phyloP scores from a whole-genome alignment of 2,888 invertebrate species.

The Agrotis puta region DNA sequence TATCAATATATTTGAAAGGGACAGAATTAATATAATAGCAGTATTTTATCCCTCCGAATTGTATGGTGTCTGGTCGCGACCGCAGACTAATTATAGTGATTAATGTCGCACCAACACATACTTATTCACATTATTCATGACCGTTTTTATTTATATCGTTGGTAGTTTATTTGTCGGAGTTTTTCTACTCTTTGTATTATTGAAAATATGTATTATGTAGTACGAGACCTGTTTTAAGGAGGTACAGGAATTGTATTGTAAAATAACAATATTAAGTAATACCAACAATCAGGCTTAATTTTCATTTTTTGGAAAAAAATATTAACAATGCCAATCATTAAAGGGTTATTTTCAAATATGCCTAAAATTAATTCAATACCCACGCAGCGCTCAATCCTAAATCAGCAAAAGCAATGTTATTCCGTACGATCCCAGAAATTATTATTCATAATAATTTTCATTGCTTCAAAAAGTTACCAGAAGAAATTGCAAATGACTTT shows the following conservation, averaged over 20 bases:
- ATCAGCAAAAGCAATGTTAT: not conserved
- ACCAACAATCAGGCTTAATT: too few species aligned
- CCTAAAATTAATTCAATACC: not conserved
- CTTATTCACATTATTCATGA: constrained; percentile 54
- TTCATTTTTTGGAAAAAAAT: not conserved
- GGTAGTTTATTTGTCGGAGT: not conserved
- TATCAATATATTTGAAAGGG: not conserved
- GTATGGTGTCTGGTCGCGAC: constrained; percentile 47
- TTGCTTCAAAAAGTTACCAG: constrained; percentile 44
- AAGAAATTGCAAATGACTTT: constrained; percentile 52
- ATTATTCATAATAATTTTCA: constrained; percentile 26
- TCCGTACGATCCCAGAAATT: not conserved
- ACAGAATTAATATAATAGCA: constrained; percentile 27
- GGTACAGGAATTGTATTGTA: not conserved
- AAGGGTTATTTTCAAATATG: not conserved
- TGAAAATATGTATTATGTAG: not conserved
- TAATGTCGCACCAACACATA: constrained; percentile 48
- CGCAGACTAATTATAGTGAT: constrained; percentile 57
- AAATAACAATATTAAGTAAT: not conserved
- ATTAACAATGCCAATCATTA: not conserved
- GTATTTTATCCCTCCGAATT: constrained; percentile 42
- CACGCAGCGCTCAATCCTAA: not conserved
- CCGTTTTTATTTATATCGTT: constrained; percentile 29
- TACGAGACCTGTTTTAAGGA: too few species aligned
- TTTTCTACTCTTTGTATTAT: not conserved